Conservation (phyloP, 1,140 invertebrate species). For the Orius insidiosus region DNA sequence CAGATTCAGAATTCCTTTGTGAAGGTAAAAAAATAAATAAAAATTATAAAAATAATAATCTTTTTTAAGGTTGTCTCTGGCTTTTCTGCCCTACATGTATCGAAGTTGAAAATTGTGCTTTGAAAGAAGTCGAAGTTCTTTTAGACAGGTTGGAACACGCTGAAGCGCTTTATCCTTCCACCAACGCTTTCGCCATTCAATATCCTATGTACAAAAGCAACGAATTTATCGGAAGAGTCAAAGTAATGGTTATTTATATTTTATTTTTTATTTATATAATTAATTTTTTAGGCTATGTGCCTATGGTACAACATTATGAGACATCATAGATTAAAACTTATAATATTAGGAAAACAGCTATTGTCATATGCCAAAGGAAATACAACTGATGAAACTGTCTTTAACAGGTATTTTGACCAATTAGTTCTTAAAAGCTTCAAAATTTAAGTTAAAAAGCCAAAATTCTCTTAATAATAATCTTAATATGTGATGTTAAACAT, state of each 20-base stretch:
- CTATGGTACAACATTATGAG: conserved; percentile 80
- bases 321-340: conserved; percentile 61
- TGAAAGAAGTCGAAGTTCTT: conserved; percentile 52
- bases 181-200: conserved; percentile 51
- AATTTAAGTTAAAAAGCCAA: too few species aligned
- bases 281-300: conserved; percentile 45
- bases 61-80: conserved; percentile 37
- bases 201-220: conserved; percentile 50
- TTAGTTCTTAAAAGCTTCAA: too few species aligned
- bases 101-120: conserved; percentile 46
- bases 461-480: too few species aligned
- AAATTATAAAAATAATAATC: too few species aligned
- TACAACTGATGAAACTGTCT: not conserved
- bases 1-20: not conserved
- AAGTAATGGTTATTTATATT: conserved; percentile 23
- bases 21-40: not conserved
- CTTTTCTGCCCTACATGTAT: conserved; percentile 51
- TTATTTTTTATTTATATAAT: not conserved
- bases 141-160: conserved; percentile 55
- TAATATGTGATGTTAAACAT: too few species aligned
- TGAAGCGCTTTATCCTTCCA: conserved; percentile 66
- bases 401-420: conserved; percentile 2
- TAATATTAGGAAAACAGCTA: conserved; percentile 48
- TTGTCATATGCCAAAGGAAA: conserved; percentile 16
- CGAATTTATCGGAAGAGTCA: conserved; percentile 46